Conservation (phyloP, 1,140 invertebrate genomes). For the Megathymus violae region DNA sequence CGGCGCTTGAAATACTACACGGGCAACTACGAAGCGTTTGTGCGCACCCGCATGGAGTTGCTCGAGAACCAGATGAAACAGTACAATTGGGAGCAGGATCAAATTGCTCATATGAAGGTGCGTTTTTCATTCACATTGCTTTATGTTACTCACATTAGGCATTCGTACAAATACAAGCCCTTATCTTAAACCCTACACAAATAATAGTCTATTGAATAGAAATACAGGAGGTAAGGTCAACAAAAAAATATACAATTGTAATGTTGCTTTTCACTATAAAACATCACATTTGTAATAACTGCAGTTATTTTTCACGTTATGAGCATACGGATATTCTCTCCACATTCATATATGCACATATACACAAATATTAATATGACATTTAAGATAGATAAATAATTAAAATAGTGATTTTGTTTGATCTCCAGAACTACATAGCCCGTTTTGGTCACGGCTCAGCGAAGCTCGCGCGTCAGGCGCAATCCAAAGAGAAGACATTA, state of each 20-base stretch:
- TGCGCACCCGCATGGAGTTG: conserved; percentile 95
- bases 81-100: conserved; percentile 99
- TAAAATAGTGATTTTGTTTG: conserved; percentile 4
- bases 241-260: too few relatives aligned
- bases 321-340: too few relatives aligned
- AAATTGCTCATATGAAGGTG: conserved; percentile 99
- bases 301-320: too few relatives aligned
- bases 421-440: conserved; percentile 96
- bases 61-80: conserved; percentile 99
- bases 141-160: background rate
- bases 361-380: too few relatives aligned
- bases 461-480: conserved; percentile 98
- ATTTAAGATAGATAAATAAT: too few relatives aligned
- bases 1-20: conserved; percentile 97
- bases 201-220: too few relatives aligned
- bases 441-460: conserved; percentile 99
- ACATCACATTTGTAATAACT: too few relatives aligned
- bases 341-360: too few relatives aligned
- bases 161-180: background rate
- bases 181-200: background rate
- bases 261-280: too few relatives aligned
- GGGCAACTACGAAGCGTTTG: conserved; percentile 98
- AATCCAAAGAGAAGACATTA: conserved; percentile 99
- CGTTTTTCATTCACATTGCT: conserved; percentile 22
- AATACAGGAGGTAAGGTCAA: too few relatives aligned